A percentile compares a stretch with the other conserved stretches of the same genome.
These are phyloP conservation scores for Spatulosminthurus flaviceps DNA, from an alignment of 2,888 invertebrate species.

Conservation along the genomic window DNA sequence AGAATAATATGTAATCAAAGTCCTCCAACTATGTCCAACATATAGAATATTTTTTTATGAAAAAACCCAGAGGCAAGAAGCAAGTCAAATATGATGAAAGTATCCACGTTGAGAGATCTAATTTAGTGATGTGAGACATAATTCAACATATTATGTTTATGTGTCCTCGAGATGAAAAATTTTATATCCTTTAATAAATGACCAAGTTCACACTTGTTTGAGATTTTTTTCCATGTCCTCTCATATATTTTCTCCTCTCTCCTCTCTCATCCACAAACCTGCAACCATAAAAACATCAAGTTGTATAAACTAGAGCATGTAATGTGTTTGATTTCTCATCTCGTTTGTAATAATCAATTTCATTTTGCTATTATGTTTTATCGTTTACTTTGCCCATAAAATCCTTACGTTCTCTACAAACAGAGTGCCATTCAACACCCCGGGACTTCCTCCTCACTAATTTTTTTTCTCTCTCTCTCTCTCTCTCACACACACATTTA, in stretches of 20 bases:
- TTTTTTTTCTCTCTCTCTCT: no score
- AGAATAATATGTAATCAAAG: no score
- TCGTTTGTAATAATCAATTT: conserved; percentile 28
- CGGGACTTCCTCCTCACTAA: conserved; percentile 22
- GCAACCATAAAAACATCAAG: no score
- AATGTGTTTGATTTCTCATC: not conserved
- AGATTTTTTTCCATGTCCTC: no score
- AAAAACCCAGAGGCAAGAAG: not conserved
- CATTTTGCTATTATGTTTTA: conserved; percentile 37
- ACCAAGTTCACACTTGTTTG: conserved; percentile 4
- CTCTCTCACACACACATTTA: no score
- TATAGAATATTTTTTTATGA: not conserved
- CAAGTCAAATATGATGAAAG: not conserved
- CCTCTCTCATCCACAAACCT: no score
- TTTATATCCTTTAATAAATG: conserved; percentile 3
- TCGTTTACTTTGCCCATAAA: conserved; percentile 34
- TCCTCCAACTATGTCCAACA: not conserved
- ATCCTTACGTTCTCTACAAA: conserved; percentile 18
- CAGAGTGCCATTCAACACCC: conserved; percentile 32
- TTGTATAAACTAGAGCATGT: not conserved
- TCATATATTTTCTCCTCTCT: no score
- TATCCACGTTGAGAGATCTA: not conserved
- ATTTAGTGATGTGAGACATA: conserved; percentile 1
- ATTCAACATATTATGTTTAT: not conserved
- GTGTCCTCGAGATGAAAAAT: not conserved